Evolutionary conservation across 2,797 vertebrate genomes (phyloP).

Genomic region (Rhinella marina): DNA sequence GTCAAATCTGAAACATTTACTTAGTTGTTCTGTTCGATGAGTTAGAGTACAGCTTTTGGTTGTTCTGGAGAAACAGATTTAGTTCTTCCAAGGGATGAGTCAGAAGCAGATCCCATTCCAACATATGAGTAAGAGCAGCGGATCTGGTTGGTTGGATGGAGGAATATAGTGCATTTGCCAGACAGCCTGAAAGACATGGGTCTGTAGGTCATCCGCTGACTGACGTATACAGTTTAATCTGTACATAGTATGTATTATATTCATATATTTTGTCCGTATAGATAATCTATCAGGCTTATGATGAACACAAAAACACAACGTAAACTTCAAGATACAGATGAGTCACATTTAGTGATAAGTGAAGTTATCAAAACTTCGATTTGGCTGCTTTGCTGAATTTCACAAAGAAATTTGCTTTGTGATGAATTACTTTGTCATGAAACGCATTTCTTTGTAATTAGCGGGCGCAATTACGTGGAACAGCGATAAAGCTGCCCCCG

Average conservation of each 20-base stretch:
- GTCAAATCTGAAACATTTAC: neutral
- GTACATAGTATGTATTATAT: neutral
- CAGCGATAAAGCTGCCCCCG: too few species aligned
- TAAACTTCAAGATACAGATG: neutral
- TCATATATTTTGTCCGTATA: neutral
- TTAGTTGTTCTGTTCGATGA: neutral
- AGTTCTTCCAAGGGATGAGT: slow-evolving; percentile 1
- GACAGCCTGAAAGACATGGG: neutral
- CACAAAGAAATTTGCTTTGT: too few species aligned
- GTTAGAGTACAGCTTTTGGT: neutral
- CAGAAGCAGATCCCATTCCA: neutral
- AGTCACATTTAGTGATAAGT: neutral
- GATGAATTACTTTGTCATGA: too few species aligned
- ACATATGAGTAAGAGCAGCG: neutral
- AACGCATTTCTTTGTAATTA: too few species aligned
- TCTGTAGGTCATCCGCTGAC: neutral
- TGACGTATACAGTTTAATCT: neutral
- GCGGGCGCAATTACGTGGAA: too few species aligned
- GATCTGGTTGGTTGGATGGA: neutral
- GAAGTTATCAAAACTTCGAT: too few species aligned
- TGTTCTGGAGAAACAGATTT: neutral
- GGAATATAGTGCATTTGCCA: neutral
- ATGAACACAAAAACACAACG: neutral
- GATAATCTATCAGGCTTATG: neutral
- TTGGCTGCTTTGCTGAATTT: too few species aligned